phyloP scores from a whole-genome alignment of 2,888 invertebrate species.

The Chromoteleia sp. region DNA sequence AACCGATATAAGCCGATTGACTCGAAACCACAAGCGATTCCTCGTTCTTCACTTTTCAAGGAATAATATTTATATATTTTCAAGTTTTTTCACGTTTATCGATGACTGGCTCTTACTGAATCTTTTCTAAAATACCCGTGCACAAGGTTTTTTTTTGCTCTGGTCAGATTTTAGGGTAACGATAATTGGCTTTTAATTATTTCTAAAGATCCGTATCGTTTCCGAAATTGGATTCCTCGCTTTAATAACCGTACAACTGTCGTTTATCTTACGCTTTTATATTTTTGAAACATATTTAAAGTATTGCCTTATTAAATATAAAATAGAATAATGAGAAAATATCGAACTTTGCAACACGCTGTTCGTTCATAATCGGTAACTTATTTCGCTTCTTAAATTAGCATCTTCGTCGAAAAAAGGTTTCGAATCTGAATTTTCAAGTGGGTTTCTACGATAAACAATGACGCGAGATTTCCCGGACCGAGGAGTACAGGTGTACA shows the following conservation, averaged over 20 bases:
- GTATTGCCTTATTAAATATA: too few species aligned
- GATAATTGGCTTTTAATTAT: too few species aligned
- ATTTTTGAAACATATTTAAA: too few species aligned
- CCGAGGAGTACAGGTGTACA: constrained; percentile 46
- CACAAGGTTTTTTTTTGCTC: too few species aligned
- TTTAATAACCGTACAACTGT: too few species aligned
- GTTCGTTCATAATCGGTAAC: too few species aligned
- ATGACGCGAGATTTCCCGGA: constrained; percentile 59
- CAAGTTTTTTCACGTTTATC: constrained; percentile 43
- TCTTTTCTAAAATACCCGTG: constrained; percentile 16
- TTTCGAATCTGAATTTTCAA: constrained; percentile 19
- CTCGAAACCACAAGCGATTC: background rate
- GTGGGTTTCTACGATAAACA: constrained; percentile 57
- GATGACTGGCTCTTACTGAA: background rate
- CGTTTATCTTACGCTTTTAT: too few species aligned
- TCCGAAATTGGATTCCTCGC: too few species aligned
- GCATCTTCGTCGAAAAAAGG: constrained; percentile 11
- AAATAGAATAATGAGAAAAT: too few species aligned
- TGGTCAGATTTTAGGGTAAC: too few species aligned
- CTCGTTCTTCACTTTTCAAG: constrained; percentile 24
- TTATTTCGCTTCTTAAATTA: constrained; percentile 12
- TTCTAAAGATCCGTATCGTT: too few species aligned
- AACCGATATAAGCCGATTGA: background rate
- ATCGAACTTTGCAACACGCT: too few species aligned
- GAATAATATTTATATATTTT: constrained; percentile 45